A percentile compares a stretch with the other conserved stretches of the same genome.
phyloP scores from a whole-genome alignment of 1,140 invertebrate genomes.

The Neotoxoptera formosana region DNA sequence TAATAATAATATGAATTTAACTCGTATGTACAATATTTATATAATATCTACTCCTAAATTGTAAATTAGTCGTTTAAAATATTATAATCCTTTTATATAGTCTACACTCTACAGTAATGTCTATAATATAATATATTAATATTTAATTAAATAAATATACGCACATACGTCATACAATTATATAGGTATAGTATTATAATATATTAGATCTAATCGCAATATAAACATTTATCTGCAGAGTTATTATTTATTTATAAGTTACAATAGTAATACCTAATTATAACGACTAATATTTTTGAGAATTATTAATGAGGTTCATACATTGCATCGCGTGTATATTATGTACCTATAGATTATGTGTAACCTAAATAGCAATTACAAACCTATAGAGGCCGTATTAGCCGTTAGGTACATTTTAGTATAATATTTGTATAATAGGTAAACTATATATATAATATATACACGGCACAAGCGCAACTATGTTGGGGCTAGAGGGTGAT shows the following conservation, averaged over 20 bases:
- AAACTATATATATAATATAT: neutral
- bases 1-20: too few species aligned
- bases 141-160: neutral
- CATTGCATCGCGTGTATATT: neutral
- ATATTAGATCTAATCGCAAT: neutral
- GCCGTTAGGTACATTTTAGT: neutral
- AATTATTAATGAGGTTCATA: neutral
- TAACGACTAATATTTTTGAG: neutral
- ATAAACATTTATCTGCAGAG: neutral
- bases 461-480: neutral
- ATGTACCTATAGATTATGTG: neutral
- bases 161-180: too few species aligned
- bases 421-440: neutral
- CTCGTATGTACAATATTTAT: too few species aligned
- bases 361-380: neutral
- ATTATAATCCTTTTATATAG: neutral
- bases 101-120: too few species aligned
- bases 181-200: neutral
- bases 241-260: neutral
- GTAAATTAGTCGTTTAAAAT: neutral
- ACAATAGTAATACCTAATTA: neutral
- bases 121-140: neutral
- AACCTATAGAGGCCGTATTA: neutral
- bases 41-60: too few species aligned
- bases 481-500: too few species aligned